Evolutionary conservation across 2,888 invertebrate species (phyloP).

Genomic region (Phortica okadai): DNA sequence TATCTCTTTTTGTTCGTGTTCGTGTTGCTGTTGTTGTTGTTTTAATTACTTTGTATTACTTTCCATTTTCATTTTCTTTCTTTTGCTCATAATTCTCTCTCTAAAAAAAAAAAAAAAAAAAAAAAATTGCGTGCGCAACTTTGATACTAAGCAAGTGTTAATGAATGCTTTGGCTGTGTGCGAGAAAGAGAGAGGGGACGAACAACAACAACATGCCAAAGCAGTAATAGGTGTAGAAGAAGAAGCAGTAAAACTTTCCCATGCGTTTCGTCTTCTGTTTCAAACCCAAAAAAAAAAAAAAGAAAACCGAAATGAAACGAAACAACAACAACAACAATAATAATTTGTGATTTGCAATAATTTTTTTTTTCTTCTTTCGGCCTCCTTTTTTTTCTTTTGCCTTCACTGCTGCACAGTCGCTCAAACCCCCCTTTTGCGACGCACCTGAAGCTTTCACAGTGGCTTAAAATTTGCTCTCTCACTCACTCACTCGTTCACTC

Average conservation of each 20-base stretch:
- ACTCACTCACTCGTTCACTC: background rate
- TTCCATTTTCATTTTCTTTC: constrained; percentile 14
- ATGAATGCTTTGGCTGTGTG: background rate
- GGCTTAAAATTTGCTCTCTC: background rate
- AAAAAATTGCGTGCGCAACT: constrained; percentile 2
- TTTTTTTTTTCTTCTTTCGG: background rate
- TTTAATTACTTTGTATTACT: constrained; percentile 18
- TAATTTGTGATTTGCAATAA: background rate
- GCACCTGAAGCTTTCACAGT: background rate
- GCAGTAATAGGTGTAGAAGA: background rate
- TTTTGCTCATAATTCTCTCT: background rate
- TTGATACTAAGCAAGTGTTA: background rate
- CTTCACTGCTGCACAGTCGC: too few species aligned
- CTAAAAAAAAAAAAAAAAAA: too few species aligned
- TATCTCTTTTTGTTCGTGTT: background rate
- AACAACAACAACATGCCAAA: background rate
- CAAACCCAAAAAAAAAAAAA: too few species aligned
- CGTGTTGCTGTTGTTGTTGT: background rate
- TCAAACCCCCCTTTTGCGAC: too few species aligned
- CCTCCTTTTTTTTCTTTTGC: constrained; percentile 11
- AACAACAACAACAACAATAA: too few species aligned
- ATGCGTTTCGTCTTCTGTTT: background rate
- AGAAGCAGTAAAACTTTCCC: background rate
- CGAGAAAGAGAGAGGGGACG: background rate
- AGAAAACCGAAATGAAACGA: too few species aligned